These are phyloP conservation scores for Dendrolimus pini DNA, from an alignment of 2,888 invertebrate species.

Conservation along the genomic window DNA sequence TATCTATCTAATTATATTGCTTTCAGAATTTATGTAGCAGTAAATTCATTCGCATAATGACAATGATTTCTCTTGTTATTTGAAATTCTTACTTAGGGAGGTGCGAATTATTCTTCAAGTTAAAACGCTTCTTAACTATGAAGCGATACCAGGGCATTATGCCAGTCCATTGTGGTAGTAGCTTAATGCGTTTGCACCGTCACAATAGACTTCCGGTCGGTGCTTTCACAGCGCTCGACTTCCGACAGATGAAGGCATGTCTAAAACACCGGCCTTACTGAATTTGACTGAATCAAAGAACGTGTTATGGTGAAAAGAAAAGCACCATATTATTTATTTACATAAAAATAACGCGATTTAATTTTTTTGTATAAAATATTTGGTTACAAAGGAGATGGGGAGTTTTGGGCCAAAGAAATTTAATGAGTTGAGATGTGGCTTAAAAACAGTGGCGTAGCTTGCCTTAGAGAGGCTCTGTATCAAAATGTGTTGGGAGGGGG, in stretches of 20 bases:
- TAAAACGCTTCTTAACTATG: not conserved
- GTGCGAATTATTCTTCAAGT: too few relatives aligned
- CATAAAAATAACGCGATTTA: not conserved
- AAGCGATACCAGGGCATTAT: not conserved
- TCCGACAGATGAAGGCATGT: not conserved
- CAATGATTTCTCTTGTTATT: too few relatives aligned
- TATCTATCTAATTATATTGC: too few relatives aligned
- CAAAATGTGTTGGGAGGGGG: too few relatives aligned
- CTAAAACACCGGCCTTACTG: not conserved
- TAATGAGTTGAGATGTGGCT: too few relatives aligned
- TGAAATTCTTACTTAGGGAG: too few relatives aligned
- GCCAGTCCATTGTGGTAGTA: not conserved
- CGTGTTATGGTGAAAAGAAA: not conserved
- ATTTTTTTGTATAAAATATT: slow-evolving; percentile 1
- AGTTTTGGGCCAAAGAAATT: too few relatives aligned
- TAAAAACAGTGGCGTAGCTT: too few relatives aligned
- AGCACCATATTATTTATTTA: slow-evolving; percentile 1
- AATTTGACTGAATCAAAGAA: not conserved
- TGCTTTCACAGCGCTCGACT: not conserved
- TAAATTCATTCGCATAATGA: too few relatives aligned
- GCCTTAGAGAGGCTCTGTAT: too few relatives aligned
- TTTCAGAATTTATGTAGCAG: too few relatives aligned
- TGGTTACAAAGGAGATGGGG: too few relatives aligned
- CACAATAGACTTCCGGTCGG: not conserved
- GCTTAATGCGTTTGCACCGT: not conserved